Conservation (phyloP, 2,113 vertebrate genomes). For the Phaetusa simplex region DNA sequence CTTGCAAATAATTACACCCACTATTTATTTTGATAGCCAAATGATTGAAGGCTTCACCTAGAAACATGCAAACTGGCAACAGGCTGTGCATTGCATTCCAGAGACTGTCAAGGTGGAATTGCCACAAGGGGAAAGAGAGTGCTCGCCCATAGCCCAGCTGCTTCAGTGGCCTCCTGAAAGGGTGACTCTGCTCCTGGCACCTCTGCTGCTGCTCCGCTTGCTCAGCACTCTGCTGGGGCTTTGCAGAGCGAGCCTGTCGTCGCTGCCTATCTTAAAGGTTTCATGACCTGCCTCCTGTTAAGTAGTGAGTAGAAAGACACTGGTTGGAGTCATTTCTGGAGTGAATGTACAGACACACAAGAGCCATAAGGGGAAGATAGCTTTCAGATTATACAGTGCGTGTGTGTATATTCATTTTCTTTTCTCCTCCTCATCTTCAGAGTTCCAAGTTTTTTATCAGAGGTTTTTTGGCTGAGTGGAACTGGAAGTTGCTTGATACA, state of each 20-base stretch:
- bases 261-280: neutral
- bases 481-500: neutral
- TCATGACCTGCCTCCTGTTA: neutral
- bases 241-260: neutral
- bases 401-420: neutral
- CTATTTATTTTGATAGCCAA: neutral
- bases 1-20: neutral
- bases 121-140: neutral
- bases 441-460: neutral
- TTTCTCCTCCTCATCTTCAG: neutral
- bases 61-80: neutral
- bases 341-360: neutral
- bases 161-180: neutral
- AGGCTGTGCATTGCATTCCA: neutral
- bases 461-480: neutral
- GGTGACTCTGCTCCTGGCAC: neutral
- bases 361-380: neutral
- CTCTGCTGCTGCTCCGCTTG: neutral
- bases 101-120: neutral
- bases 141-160: rapidly evolving
- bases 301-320: neutral
- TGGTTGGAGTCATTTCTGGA: neutral
- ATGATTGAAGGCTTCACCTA: neutral
- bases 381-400: neutral
- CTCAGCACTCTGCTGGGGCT: neutral